Evolutionary conservation across 2,888 invertebrate genomes (phyloP), one percentile per base, ranked within the genome.

Genomic region (Callosobruchus maculatus): DNA sequence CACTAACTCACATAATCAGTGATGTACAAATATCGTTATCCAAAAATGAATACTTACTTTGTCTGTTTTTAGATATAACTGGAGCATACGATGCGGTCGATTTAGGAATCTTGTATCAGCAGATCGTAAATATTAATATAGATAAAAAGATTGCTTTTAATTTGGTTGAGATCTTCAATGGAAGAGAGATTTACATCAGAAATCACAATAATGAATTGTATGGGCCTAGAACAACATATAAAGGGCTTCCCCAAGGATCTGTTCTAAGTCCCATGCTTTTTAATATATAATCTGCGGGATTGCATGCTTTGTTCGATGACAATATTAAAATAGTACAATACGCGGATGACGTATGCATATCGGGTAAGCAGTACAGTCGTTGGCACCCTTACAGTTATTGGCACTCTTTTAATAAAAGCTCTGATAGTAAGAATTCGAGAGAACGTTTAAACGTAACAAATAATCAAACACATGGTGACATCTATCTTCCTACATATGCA

Each of bases 161-260:
- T 67, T 66, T 73, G 0, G 20, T 22, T 21, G 73, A 22, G 66
- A 73, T 73, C 7, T 73, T 70, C 21, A 66, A 66, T 21, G 70
- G 22, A 2, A n/a, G 73, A 21, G 49, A 73, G 70, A 73, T 73
- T 9, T 73, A 67, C 69, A 22, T 73, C 22, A 70, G 67, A 70
- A n/a, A 70, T 31, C 70, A 72, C 22, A n/a, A 2, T 20, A 13
- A 76, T 70, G 31, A 82, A 71, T 71, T 69, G 20, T 21, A 67
- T 67, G 67, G 70, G 5, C 70, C 66, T 49, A 21, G 79, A 79
- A 20, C 78, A 71, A 20, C 80, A 79, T 71, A 80, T 78, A 71
- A 82, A 69, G 4, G 76, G 66, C 0, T 79, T 77, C 18, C 68
- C 2, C 69, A 72, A 22, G 72, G 72, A 2, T 72, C 22, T 0